A percentile compares a stretch with the other conserved stretches of the same genome.
These are phyloP conservation scores for Panagrolaimus sp. DNA, from an alignment of 1,140 invertebrate genomes.

Conservation along the genomic window DNA sequence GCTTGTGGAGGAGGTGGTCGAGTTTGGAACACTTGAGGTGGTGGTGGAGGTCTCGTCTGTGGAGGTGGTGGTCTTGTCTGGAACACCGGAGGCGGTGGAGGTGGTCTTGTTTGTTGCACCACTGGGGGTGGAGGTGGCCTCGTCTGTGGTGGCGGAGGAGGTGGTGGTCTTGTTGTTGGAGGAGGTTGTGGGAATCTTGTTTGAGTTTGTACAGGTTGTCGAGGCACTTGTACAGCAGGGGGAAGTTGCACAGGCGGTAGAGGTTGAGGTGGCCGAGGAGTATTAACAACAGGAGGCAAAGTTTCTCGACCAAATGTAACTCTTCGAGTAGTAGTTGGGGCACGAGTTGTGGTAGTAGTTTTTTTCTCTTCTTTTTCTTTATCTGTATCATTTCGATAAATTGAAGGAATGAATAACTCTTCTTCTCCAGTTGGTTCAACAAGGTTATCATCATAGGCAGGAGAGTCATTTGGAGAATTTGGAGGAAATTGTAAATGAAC, in stretches of 20 bases:
- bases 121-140: constrained; percentile 31
- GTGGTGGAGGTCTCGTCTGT: constrained; percentile 14
- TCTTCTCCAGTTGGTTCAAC: not conserved
- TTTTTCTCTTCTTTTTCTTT: not conserved
- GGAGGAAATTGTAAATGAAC: constrained; percentile 1
- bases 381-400: not conserved
- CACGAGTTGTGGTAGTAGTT: not conserved
- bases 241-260: not conserved
- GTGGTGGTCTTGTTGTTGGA: constrained; percentile 24
- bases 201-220: constrained; percentile 24
- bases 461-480: not conserved
- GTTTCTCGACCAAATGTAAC: not conserved
- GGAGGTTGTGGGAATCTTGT: constrained; percentile 14
- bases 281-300: not conserved
- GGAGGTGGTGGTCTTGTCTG: constrained; percentile 17
- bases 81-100: constrained; percentile 16
- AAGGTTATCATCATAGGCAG: not conserved
- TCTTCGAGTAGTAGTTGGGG: not conserved
- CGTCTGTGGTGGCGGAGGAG: constrained; percentile 24
- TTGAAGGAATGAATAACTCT: not conserved
- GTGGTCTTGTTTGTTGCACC: constrained; percentile 15
- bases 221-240: not conserved
- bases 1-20: constrained; percentile 21
- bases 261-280: not conserved
- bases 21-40: constrained; percentile 19